Evolutionary conservation across 1,140 invertebrate species (phyloP).

Genomic region (Cecropterus lyciades): DNA sequence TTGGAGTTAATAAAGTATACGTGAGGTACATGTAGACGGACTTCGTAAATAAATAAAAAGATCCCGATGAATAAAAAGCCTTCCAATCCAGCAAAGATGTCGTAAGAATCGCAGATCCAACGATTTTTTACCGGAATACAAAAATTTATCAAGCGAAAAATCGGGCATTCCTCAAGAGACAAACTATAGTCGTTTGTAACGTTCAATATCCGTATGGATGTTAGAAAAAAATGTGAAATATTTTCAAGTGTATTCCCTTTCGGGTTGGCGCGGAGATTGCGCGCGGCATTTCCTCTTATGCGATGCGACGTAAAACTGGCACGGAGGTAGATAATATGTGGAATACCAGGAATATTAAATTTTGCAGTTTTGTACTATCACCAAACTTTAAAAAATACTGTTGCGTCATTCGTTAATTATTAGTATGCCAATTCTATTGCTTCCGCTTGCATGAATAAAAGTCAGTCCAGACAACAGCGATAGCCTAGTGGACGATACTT

Average conservation of each 20-base stretch:
- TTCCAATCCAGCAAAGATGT: conserved; percentile 1
- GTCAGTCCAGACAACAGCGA: too few species aligned
- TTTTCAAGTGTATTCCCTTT: conserved; percentile 40
- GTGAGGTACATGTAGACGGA: too few species aligned
- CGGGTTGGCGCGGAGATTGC: conserved; percentile 34
- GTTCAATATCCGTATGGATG: conserved; percentile 40
- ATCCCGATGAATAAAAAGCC: too few species aligned
- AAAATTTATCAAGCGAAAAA: conserved; percentile 33
- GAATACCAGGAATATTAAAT: not conserved
- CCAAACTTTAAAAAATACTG: not conserved
- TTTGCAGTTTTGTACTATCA: not conserved
- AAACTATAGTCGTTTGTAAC: conserved; percentile 44
- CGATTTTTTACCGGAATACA: conserved; percentile 25
- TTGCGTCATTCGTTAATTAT: too few species aligned
- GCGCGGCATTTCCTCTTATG: conserved; percentile 15
- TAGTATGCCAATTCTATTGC: too few species aligned
- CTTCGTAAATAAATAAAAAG: too few species aligned
- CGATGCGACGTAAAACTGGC: conserved; percentile 1
- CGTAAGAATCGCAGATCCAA: conserved; percentile 5
- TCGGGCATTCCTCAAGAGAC: conserved; percentile 41
- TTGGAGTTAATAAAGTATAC: too few species aligned
- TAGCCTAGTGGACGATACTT: too few species aligned
- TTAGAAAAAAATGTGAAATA: conserved; percentile 39
- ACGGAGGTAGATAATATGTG: conserved; percentile 6
- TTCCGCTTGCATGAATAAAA: too few species aligned